phyloP scores from a whole-genome alignment of 2,113 vertebrate species.

The Xiphophorus maculatus region DNA sequence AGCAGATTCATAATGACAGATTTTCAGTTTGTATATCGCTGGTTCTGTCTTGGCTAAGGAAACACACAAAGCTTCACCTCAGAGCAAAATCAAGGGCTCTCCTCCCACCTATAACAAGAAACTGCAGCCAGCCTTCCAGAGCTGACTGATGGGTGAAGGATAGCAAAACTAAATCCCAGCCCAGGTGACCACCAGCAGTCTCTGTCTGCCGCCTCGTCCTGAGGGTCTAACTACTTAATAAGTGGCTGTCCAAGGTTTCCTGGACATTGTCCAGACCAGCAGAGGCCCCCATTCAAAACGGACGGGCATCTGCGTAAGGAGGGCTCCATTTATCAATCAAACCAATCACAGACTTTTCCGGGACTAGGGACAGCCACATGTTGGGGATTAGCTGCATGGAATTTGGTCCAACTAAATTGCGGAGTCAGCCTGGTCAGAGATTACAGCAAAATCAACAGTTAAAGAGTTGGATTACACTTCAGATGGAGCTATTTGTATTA shows the following conservation, averaged over 20 bases:
- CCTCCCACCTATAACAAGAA: conserved; percentile 38
- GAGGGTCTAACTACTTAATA: conserved; percentile 96
- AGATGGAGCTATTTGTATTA: conserved; percentile 31
- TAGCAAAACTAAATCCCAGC: conserved; percentile 71
- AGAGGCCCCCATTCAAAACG: conserved; percentile 82
- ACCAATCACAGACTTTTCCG: conserved; percentile 81
- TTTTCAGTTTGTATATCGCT: conserved; percentile 56
- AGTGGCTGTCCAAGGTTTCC: conserved; percentile 95
- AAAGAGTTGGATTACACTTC: conserved; percentile 56
- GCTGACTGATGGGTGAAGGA: conserved; percentile 56
- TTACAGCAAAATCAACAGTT: conserved; percentile 67
- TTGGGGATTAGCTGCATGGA: conserved; percentile 70
- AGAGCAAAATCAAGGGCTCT: conserved; percentile 62
- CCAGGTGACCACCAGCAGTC: conserved; percentile 85
- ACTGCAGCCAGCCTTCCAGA: conserved; percentile 35
- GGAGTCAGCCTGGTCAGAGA: conserved; percentile 50
- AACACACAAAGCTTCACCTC: conserved; percentile 63
- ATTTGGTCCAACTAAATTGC: conserved; percentile 65
- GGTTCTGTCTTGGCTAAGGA: conserved; percentile 66
- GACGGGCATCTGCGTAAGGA: conserved; percentile 79
- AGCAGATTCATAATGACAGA: not conserved
- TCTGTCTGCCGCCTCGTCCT: conserved; percentile 84
- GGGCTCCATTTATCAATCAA: conserved; percentile 87
- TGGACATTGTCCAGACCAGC: conserved; percentile 94
- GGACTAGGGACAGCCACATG: conserved; percentile 76